Evolutionary conservation across 2,888 invertebrate species (phyloP).

Genomic region (Acleris literana): DNA sequence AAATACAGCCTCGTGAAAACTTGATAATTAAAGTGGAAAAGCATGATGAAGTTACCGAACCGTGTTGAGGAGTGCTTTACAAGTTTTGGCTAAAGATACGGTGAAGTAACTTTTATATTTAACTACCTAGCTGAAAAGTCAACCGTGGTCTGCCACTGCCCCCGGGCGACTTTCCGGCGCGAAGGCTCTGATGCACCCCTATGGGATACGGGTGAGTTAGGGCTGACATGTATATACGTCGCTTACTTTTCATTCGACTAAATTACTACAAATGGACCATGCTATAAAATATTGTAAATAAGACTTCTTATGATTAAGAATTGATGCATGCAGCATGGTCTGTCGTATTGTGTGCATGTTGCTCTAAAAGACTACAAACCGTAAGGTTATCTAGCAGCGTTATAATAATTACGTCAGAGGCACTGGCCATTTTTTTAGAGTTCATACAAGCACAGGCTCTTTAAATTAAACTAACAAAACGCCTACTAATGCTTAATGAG

Average conservation of each 20-base stretch:
- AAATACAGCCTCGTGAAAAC: not conserved
- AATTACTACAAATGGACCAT: not conserved
- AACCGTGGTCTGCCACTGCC: slow-evolving; percentile 30
- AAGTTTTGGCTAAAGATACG: slow-evolving; percentile 20
- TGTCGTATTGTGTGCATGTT: too few relatives aligned
- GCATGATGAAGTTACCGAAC: not conserved
- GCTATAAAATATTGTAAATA: too few relatives aligned
- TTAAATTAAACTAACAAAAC: too few relatives aligned
- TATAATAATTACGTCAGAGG: too few relatives aligned
- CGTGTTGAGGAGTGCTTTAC: slow-evolving; percentile 16
- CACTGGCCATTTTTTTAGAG: too few relatives aligned
- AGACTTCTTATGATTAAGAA: too few relatives aligned
- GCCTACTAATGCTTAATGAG: too few relatives aligned
- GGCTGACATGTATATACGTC: slow-evolving; percentile 12
- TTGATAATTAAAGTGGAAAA: not conserved
- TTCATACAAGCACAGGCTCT: too few relatives aligned
- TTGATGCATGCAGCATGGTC: too few relatives aligned
- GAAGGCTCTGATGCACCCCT: slow-evolving; percentile 33
- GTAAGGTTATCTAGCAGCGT: too few relatives aligned
- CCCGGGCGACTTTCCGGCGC: slow-evolving; percentile 31
- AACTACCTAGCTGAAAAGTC: slow-evolving; percentile 33
- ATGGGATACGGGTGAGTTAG: slow-evolving; percentile 37
- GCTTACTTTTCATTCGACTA: slow-evolving; percentile 2
- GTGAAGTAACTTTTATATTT: slow-evolving; percentile 32
- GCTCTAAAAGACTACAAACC: too few relatives aligned